Percentiles rank a stretch among this genome's conserved stretches.
These are phyloP conservation scores for Apodemia zela DNA, from an alignment of 2,888 invertebrate species.

Conservation along the genomic window DNA sequence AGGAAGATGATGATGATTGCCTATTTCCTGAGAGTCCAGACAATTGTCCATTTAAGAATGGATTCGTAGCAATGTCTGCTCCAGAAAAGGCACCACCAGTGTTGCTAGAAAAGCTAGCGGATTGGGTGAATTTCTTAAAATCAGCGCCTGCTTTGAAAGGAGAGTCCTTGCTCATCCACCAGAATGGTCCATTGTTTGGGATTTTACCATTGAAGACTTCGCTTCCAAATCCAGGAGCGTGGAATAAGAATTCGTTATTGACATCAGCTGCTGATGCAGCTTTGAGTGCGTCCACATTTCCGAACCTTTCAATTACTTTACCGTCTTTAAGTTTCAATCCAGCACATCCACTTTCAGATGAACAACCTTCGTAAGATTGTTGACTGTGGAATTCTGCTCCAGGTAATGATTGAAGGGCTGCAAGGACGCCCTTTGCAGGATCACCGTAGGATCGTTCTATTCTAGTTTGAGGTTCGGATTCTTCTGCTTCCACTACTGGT, in stretches of 20 bases:
- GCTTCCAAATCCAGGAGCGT: conserved; percentile 50
- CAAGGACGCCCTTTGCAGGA: conserved; percentile 48
- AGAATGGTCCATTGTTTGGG: conserved; percentile 66
- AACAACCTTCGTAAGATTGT: conserved; percentile 65
- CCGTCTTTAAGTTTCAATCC: conserved; percentile 73
- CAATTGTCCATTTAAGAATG: conserved; percentile 49
- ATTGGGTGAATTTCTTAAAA: conserved; percentile 61
- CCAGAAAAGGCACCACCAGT: conserved; percentile 17
- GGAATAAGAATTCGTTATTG: conserved; percentile 61
- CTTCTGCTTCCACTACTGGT: conserved; percentile 55
- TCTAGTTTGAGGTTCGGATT: conserved; percentile 50
- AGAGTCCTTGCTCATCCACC: conserved; percentile 82
- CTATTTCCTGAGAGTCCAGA: conserved; percentile 36
- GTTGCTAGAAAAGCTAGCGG: conserved; percentile 45
- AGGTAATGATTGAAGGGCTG: conserved; percentile 53
- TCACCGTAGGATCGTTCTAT: conserved; percentile 57
- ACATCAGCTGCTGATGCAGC: conserved; percentile 51
- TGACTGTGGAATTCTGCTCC: conserved; percentile 63
- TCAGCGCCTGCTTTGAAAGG: conserved; percentile 72
- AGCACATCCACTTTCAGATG: conserved; percentile 67
- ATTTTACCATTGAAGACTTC: conserved; percentile 51
- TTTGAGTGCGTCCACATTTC: conserved; percentile 60
- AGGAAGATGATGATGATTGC: conserved; percentile 7
- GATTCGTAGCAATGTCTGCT: conserved; percentile 34
- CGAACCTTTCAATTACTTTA: conserved; percentile 58